Evolutionary conservation across 2,113 vertebrate species (phyloP), one percentile per base, ranked within the genome.

Genomic region (Rhynchomys soricoides): DNA sequence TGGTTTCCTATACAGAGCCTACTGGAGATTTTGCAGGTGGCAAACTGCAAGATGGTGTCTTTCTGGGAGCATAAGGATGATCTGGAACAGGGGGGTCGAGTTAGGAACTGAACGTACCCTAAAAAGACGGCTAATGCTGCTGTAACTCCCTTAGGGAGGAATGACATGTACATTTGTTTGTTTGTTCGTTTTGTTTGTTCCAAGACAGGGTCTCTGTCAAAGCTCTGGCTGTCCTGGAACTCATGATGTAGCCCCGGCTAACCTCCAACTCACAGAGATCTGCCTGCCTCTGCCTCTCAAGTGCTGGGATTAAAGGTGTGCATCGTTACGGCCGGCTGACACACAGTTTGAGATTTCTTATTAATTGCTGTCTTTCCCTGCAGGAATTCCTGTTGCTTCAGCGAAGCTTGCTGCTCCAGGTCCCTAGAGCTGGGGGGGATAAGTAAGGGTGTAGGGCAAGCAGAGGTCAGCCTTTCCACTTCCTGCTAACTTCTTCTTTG

Each of bases 1-100:
- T 93, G 87, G 85, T 86, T 97, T 95, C 71, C 90, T 88, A 45
- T 34, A 55, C 11, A 83, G 88, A 96, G 40, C 10, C 6, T 71
- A 24, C 64, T 93, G 64, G 95, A 95, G 86, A 64, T 91, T 97
- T 89, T 94, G 82, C 50, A 57, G 22, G n/a, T 45, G 34, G 45
- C 93, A 52, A 95, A 59, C 26, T 50, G 75, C 59, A 96, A 37
- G 3, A 26, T 83, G 2, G 16, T 92, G 29, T 95, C 43, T 83
- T 87, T 92, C 74, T 66, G 55, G 40, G 75, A 16, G 24, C 94
- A 5, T 57, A 94, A 87, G 31, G 70, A 94, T 64, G 64, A 95
- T 77, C 89, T 95, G 81, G 93, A 93, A 90, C 15, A 55, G 91
- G 24, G 74, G 50, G 86, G 89, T 91, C 83, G 88, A 88, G 24